Percentiles rank a stretch among this genome's conserved stretches.
phyloP scores from a whole-genome alignment of 1,140 invertebrate genomes.

The Bombus haemorrhoidalis region DNA sequence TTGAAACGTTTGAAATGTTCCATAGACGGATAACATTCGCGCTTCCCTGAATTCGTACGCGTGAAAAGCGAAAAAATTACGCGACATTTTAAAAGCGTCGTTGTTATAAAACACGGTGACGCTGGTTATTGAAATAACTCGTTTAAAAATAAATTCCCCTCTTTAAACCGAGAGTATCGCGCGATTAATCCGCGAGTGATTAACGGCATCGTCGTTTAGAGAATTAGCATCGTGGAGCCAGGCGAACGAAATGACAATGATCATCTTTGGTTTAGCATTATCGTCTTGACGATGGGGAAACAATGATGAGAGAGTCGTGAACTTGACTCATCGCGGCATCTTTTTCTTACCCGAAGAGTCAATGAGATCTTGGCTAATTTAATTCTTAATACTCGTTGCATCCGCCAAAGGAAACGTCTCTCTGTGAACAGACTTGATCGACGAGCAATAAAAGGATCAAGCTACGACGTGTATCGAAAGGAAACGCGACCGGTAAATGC shows the following conservation, averaged over 20 bases:
- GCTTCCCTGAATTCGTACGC: too few relatives aligned
- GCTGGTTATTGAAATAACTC: neutral
- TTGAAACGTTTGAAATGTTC: too few relatives aligned
- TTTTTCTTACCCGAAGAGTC: neutral
- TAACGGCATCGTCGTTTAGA: neutral
- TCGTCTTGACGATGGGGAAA: slow-evolving; percentile 50
- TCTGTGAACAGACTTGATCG: neutral
- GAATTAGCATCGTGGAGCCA: neutral
- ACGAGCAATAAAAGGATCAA: neutral
- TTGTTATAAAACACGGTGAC: neutral
- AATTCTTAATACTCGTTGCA: neutral
- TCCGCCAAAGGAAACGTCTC: neutral
- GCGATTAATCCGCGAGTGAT: slow-evolving; percentile 12
- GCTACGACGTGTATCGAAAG: neutral
- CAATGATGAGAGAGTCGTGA: slow-evolving; percentile 78
- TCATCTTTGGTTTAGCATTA: slow-evolving; percentile 9
- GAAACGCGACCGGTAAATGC: neutral
- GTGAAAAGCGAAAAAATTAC: neutral
- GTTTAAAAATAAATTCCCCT: neutral
- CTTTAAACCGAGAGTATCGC: neutral
- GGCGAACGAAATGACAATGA: slow-evolving; percentile 22
- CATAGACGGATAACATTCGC: too few relatives aligned
- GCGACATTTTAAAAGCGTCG: neutral
- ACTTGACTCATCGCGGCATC: slow-evolving; percentile 69
- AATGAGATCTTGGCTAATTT: neutral